Percentiles rank a stretch among this genome's conserved stretches.
Evolutionary conservation across 2,888 invertebrate genomes (phyloP).

Genomic region (Lithophane socia): DNA sequence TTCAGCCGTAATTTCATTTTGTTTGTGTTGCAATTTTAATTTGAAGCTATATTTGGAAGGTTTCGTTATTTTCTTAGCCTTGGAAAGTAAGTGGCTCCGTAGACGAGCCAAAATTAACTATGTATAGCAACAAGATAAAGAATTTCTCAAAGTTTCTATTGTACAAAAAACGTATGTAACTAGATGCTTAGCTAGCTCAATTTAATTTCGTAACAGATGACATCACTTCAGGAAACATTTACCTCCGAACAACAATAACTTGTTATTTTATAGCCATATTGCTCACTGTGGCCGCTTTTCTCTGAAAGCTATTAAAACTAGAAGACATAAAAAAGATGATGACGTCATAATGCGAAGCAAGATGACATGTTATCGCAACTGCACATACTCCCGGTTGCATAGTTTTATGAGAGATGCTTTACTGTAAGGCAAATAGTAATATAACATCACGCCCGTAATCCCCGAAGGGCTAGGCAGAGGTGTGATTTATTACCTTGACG

Average conservation of each 20-base stretch:
- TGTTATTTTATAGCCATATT: conserved; percentile 16
- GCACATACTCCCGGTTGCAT: conserved; percentile 23
- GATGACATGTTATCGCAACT: conserved; percentile 6
- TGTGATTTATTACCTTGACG: too few relatives aligned
- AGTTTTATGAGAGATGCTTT: conserved; percentile 62
- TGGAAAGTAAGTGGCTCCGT: conserved; percentile 34
- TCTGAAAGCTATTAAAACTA: conserved; percentile 43
- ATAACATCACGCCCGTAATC: too few relatives aligned
- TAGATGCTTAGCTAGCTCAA: not conserved
- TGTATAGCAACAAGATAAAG: not conserved
- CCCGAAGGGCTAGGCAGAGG: too few relatives aligned
- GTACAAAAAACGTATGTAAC: conserved; percentile 1
- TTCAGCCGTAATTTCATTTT: conserved; percentile 38
- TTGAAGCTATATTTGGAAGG: conserved; percentile 28
- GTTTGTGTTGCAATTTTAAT: conserved; percentile 48
- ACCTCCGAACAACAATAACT: conserved; percentile 35
- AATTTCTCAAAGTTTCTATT: not conserved
- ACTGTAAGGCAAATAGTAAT: not conserved
- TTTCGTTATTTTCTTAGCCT: conserved; percentile 42
- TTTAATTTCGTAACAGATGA: conserved; percentile 30
- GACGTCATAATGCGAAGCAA: conserved; percentile 12
- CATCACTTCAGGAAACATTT: conserved; percentile 45
- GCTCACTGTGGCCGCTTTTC: conserved; percentile 25
- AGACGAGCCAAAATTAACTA: not conserved
- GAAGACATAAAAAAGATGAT: conserved; percentile 27